These are phyloP conservation scores for Scartelaos histophorus DNA, from an alignment of 2,113 vertebrate species.

Conservation along the genomic window DNA sequence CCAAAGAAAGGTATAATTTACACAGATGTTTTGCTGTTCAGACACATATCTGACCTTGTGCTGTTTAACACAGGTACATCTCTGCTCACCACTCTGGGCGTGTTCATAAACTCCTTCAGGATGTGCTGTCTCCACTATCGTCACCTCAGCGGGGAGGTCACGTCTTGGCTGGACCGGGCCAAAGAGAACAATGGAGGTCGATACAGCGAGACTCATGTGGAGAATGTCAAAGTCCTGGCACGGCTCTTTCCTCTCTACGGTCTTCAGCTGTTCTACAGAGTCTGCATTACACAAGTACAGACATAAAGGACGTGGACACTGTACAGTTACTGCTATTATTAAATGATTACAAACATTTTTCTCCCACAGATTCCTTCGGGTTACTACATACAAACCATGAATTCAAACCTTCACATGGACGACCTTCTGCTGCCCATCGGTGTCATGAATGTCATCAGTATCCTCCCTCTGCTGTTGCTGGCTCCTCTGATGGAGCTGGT, in stretches of 20 bases:
- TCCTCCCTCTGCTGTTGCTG: conserved; percentile 83
- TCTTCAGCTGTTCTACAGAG: conserved; percentile 87
- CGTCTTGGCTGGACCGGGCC: conserved; percentile 83
- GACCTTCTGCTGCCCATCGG: conserved; percentile 85
- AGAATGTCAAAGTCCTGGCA: conserved; percentile 82
- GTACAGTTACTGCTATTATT: neutral
- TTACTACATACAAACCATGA: conserved; percentile 93
- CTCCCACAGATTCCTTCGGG: conserved; percentile 86
- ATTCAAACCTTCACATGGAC: conserved; percentile 85
- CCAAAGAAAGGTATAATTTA: conserved; percentile 82
- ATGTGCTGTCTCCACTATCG: conserved; percentile 66
- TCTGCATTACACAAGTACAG: conserved; percentile 84
- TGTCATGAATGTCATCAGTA: conserved; percentile 87
- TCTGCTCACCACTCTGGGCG: conserved; percentile 76
- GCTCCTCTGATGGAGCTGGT: conserved; percentile 84
- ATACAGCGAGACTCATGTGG: conserved; percentile 84
- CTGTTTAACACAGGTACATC: conserved; percentile 65
- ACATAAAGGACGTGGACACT: neutral
- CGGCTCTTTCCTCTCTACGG: conserved; percentile 84
- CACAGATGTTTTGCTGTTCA: neutral
- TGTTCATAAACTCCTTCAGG: conserved; percentile 81
- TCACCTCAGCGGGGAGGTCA: conserved; percentile 61
- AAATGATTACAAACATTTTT: conserved; percentile 4
- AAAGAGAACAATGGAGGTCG: conserved; percentile 83
- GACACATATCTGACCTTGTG: neutral